Conservation (phyloP, 1,140 invertebrate species). For the Trichonephila clavata region DNA sequence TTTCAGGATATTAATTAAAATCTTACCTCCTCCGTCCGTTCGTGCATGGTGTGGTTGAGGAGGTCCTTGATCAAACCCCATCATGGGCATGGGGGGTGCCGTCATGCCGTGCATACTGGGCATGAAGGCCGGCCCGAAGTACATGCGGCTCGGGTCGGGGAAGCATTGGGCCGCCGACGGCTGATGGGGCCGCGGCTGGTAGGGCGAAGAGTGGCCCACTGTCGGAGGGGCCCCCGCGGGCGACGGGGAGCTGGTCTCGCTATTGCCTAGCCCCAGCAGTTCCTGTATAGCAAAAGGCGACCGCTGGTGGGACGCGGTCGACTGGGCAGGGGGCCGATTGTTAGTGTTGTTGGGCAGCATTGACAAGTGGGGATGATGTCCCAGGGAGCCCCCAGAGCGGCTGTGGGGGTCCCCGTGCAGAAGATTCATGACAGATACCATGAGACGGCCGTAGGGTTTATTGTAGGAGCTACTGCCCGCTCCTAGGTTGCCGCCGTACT, state of each 20-base stretch:
- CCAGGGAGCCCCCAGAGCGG: background rate
- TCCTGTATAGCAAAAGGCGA: constrained; percentile 96
- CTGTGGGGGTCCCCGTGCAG: constrained; percentile 69
- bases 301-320: constrained; percentile 83
- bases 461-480: constrained; percentile 55
- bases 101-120: constrained; percentile 81
- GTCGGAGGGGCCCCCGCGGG: constrained; percentile 53
- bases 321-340: background rate
- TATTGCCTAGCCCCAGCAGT: constrained; percentile 87
- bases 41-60: constrained; percentile 46
- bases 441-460: constrained; percentile 71
- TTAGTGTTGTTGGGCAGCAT: background rate
- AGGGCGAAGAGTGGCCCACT: constrained; percentile 48
- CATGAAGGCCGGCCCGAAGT: constrained; percentile 85
- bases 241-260: constrained; percentile 31
- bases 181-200: constrained; percentile 69
- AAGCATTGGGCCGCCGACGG: constrained; percentile 79
- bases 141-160: constrained; percentile 80
- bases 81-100: constrained; percentile 81
- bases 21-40: constrained; percentile 51
- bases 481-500: constrained; percentile 60
- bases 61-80: constrained; percentile 78
- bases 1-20: too few species aligned
- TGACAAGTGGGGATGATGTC: constrained; percentile 35
- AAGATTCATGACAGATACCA: constrained; percentile 76